Conservation (phyloP, 37 sponge, comb jelly and placozoan genomes). For the Halisarca cf. caerulea region DNA sequence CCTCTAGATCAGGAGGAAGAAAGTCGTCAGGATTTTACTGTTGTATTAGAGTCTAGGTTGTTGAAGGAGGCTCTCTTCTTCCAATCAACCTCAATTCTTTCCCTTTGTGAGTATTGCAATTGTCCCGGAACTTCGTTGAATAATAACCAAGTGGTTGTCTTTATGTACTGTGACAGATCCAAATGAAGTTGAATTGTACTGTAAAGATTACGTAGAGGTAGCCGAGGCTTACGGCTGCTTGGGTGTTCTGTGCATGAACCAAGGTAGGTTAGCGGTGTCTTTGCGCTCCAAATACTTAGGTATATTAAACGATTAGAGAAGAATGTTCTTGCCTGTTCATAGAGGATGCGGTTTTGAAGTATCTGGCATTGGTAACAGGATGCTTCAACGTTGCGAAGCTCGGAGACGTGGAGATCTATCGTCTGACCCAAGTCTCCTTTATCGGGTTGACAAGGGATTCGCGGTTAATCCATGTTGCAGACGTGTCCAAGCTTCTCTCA, state of each 20-base stretch:
- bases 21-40: too few relatives aligned
- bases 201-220: constrained; percentile 51
- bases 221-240: constrained; percentile 69
- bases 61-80: constrained; percentile 69
- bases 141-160: not conserved
- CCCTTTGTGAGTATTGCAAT: constrained; percentile 58
- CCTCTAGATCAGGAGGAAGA: too few relatives aligned
- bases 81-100: constrained; percentile 60
- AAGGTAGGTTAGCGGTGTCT: constrained; percentile 8
- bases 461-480: constrained; percentile 49
- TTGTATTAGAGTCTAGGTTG: constrained; percentile 67
- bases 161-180: constrained; percentile 42
- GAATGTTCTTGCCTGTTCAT: too few relatives aligned
- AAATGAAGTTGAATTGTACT: constrained; percentile 58
- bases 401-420: constrained; percentile 68
- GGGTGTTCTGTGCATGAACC: constrained; percentile 59
- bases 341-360: constrained; percentile 29
- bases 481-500: constrained; percentile 68
- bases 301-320: too few relatives aligned
- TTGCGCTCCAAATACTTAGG: too few relatives aligned
- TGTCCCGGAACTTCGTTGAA: not conserved
- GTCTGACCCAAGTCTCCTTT: constrained; percentile 67
- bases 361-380: constrained; percentile 73
- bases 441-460: constrained; percentile 37
- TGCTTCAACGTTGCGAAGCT: constrained; percentile 71